phyloP scores from a whole-genome alignment of 1,140 invertebrate genomes.

The Sweltsa coloradensis region DNA sequence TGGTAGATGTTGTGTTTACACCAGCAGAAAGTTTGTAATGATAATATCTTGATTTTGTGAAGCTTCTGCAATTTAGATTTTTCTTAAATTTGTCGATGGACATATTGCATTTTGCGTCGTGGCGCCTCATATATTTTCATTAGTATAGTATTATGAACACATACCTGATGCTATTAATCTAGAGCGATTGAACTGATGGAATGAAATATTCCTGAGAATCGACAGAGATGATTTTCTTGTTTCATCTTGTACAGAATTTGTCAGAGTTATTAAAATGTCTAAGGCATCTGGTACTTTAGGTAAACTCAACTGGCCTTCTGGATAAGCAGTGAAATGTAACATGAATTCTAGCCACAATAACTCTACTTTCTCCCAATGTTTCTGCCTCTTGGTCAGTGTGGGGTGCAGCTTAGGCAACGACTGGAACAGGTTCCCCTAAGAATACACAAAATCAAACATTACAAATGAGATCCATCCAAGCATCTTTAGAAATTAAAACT shows the following conservation, averaged over 20 bases:
- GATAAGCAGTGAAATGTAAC: slow-evolving; percentile 29
- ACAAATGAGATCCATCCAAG: not conserved
- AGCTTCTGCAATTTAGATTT: too few species aligned
- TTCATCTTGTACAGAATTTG: not conserved
- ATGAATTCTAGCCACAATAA: slow-evolving; percentile 34
- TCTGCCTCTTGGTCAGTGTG: slow-evolving; percentile 28
- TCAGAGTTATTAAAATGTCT: slow-evolving; percentile 1
- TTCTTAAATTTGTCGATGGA: too few species aligned
- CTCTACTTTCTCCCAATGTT: slow-evolving; percentile 28
- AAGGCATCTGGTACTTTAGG: slow-evolving; percentile 11
- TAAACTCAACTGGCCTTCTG: slow-evolving; percentile 21
- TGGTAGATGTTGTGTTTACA: too few species aligned
- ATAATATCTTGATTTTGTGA: too few species aligned
- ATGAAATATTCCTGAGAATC: slow-evolving; percentile 28
- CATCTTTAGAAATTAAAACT: too few species aligned
- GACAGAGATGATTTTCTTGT: slow-evolving; percentile 16
- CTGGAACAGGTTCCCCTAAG: slow-evolving; percentile 29
- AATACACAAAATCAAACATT: slow-evolving; percentile 14
- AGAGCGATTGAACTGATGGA: slow-evolving; percentile 27
- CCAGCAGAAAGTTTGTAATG: too few species aligned
- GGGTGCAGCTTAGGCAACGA: slow-evolving; percentile 30
- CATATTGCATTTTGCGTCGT: too few species aligned
- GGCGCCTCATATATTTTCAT: too few species aligned
- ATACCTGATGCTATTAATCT: slow-evolving; percentile 27
- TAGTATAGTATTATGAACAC: slow-evolving; percentile 8